Conservation (phyloP, 2,113 vertebrate genomes). For the Anarrhichthys ocellatus region DNA sequence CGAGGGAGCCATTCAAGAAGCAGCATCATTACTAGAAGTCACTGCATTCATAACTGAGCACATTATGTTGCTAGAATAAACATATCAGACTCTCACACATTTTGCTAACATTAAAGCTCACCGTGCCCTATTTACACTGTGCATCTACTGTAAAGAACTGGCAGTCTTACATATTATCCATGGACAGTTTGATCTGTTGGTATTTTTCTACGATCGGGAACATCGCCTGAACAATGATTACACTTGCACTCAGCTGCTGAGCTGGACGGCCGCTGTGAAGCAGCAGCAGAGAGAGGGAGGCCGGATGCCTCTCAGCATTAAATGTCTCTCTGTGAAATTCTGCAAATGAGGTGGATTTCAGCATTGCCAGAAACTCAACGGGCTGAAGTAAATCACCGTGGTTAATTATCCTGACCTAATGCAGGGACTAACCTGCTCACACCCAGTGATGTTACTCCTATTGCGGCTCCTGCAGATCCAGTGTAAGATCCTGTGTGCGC, state of each 20-base stretch:
- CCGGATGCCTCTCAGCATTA: constrained; percentile 60
- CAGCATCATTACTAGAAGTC: constrained; percentile 29
- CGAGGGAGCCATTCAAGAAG: constrained; percentile 30
- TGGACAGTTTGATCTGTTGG: constrained; percentile 3
- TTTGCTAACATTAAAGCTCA: constrained; percentile 1
- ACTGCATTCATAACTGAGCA: constrained; percentile 23
- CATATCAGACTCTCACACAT: constrained; percentile 8
- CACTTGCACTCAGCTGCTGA: constrained; percentile 48
- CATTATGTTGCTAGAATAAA: constrained; percentile 17
- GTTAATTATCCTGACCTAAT: constrained; percentile 65
- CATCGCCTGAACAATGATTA: constrained; percentile 53
- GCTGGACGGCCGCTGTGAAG: constrained; percentile 36
- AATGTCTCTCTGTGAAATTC: constrained; percentile 59
- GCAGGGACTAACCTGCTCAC: constrained; percentile 42
- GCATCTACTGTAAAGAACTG: constrained; percentile 28
- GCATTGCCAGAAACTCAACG: constrained; percentile 59
- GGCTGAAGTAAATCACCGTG: constrained; percentile 54
- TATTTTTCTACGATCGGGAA: constrained; percentile 43
- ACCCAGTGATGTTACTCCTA: constrained; percentile 18
- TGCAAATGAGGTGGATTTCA: constrained; percentile 68
- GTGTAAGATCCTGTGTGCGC: not conserved
- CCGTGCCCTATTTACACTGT: constrained; percentile 22
- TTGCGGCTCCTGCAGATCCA: constrained; percentile 25
- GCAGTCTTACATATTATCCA: constrained; percentile 14
- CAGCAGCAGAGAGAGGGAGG: constrained; percentile 23